Evolutionary conservation across 37 sponge, comb jelly and placozoan genomes (phyloP), one percentile per base, ranked within the genome.

Genomic region (Hormiphora californensis): DNA sequence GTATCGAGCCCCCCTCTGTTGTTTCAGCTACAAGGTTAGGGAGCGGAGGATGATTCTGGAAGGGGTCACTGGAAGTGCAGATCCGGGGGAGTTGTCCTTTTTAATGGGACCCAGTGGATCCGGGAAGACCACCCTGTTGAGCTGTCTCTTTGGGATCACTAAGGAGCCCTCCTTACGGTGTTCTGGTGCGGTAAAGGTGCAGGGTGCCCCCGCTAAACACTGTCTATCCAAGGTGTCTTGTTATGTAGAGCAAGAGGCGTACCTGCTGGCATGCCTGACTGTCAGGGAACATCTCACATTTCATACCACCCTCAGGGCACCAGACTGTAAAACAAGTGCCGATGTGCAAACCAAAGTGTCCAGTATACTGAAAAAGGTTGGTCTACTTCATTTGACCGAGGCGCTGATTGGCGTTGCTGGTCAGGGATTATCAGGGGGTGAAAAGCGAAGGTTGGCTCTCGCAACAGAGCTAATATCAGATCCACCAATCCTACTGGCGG

Each of bases 401-500:
- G 43, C 81, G 0, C 39, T 73, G 21, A 73, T 73, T 21, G 81
- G 81, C 4, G 81, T 40, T 43, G 12, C 81, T 73, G 81, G 81
- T 1, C 40, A 73, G 28, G 81, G 81, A 15, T 43, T 73, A 73
- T 73, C 81, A n/a, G 81, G 81, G 1, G 81, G 81, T 22, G 81
- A 73, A 30, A 73, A 73, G 81, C 40, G 43, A 28, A 43, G 81
- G 35, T 28, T 73, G 23, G 17, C 81, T 21, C 22, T 73, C 1
- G 81, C 81, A 17, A 73, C 81, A 1, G 81, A 73, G 44, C 44
- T 73, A n/a, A 73, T 73, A 40, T 73, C 81, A 11, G 81, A 73
- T 46, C 81, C 81, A 22, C 81, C 81, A 1, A 73, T 73, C 41
- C 81, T 73, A 23, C 43, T 73, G 17, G 81, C 81, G 12, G 81